Conservation (phyloP, 2,888 invertebrate genomes). For the Uropetala carovei region DNA sequence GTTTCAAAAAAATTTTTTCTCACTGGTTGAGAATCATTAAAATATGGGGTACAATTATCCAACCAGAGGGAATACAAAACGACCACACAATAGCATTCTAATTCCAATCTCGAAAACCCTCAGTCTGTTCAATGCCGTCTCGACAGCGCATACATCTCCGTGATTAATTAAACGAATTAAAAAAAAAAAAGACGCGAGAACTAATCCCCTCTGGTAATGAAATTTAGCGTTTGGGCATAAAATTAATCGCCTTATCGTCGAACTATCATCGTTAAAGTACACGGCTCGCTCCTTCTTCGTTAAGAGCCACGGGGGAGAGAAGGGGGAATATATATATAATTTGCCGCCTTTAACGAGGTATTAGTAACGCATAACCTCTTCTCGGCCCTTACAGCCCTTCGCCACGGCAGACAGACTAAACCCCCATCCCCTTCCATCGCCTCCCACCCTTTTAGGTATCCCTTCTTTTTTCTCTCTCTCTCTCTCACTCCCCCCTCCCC, state of each 20-base stretch:
- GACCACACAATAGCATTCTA: no score
- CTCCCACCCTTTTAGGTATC: not conserved
- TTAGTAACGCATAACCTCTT: conserved; percentile 2
- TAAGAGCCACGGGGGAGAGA: not conserved
- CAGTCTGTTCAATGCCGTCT: not conserved
- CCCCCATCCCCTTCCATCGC: not conserved
- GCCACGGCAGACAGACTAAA: not conserved
- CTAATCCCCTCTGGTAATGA: not conserved
- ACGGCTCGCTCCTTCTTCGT: not conserved
- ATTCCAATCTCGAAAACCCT: no score
- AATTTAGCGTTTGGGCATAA: not conserved
- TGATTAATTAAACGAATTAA: conserved; percentile 6
- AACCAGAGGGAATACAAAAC: no score
- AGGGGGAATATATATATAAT: no score
- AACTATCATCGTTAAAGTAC: not conserved
- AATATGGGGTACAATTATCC: no score
- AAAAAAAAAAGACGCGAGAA: no score
- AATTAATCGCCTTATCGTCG: not conserved
- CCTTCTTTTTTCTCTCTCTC: not conserved
- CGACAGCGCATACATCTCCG: not conserved
- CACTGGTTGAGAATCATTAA: no score
- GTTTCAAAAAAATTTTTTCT: no score
- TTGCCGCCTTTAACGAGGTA: not conserved
- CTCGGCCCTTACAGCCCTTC: not conserved
- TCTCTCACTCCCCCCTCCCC: no score